These are phyloP conservation scores for Molothrus ater DNA, from an alignment of 2,797 vertebrate species.

Conservation along the genomic window DNA sequence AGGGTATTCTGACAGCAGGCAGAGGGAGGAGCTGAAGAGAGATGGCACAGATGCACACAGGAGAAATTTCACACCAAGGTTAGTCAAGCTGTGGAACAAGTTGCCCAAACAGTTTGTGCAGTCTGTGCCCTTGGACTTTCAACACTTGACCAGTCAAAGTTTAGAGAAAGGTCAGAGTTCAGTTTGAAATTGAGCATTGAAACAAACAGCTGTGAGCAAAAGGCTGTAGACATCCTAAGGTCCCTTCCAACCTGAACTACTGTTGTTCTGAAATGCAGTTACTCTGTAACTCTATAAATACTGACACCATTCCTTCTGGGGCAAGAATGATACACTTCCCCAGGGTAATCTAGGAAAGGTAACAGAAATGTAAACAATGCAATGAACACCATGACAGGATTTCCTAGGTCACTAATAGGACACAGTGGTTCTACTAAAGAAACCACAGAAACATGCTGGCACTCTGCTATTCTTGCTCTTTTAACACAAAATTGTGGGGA, in stretches of 20 bases:
- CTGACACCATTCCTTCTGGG: neutral
- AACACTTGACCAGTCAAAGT: neutral
- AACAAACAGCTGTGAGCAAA: neutral
- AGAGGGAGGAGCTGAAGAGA: neutral
- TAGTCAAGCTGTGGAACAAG: neutral
- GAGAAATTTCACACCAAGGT: neutral
- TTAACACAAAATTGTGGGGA: neutral
- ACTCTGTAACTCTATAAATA: neutral
- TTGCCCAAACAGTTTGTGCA: neutral
- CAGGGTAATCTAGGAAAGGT: neutral
- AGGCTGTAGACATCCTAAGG: neutral
- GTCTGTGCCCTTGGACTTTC: neutral
- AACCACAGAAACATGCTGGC: neutral
- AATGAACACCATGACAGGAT: neutral
- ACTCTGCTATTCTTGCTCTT: neutral
- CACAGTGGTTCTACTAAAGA: neutral
- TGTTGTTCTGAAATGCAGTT: neutral
- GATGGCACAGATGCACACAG: rapidly evolving
- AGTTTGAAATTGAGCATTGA: neutral
- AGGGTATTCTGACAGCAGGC: neutral
- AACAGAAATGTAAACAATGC: neutral
- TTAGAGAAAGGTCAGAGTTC: neutral
- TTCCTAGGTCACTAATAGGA: neutral
- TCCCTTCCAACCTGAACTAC: neutral
- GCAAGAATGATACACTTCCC: neutral